Base-by-base conservation (phyloP, 2,888 invertebrate genomes). In the Synergus gifuensis region DNA sequence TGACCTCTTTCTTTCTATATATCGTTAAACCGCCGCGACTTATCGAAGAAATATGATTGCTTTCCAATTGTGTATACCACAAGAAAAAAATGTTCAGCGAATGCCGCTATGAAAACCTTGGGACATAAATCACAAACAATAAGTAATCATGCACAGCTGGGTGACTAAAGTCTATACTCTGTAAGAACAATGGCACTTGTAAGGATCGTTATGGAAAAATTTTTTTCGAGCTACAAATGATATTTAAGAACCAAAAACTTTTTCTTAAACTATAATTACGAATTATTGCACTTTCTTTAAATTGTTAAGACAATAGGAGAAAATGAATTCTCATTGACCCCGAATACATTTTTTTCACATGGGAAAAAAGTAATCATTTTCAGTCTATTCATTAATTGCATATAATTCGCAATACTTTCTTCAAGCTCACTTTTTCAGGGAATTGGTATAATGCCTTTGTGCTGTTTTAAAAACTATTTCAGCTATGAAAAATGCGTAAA, bases 21-120 rank as follows among this genome's bases (percentile, higher is more conserved):
- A 28, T 69, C 49, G 4, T 16, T 69, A 69, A 46, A 28, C 28
- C 46, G 44, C 44, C 46, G 14, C 22, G 69, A 69, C 49, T 49
- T 69, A 69, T 69, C 69, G 46, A 69, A 28, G 49, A 69, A 69
- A 69, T 69, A 69, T 69, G 46, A 69, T 69, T 69, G 69, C 69
- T 69, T 69, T 44, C 69, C 49, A 69, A 69, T 69, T 69, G 69
- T 69, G 46, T 69, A n/a, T n/a, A 12, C 49, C 22, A 44, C 28
- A 36, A 46, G 46, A 69, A 69, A 49, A 49, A 69, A 49, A 22
- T 22, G 44, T 44, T 46, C 14, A 49, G 22, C 49, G 28, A 69
- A 69, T 49, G 69, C 69, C 69, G 49, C 49, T 49, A 49, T 69
- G 69, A 28, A 69, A 69, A 69, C 69, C 49, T 28, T 28, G 49